Evolutionary conservation across 2,113 vertebrate genomes (phyloP).

Genomic region (Puffinus mauretanicus): DNA sequence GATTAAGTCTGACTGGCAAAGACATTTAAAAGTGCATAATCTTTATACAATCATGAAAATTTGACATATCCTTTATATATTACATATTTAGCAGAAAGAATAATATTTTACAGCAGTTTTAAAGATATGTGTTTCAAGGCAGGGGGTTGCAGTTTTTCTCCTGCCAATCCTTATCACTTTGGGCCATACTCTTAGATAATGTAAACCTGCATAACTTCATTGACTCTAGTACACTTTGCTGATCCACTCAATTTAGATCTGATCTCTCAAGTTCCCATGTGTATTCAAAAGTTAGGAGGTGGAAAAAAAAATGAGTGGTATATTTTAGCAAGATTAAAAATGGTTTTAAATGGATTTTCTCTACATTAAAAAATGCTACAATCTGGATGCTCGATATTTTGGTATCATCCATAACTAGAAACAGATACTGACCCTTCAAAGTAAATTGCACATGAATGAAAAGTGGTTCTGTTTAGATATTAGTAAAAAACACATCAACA

Average conservation of each 20-base stretch:
- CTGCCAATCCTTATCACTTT: background rate
- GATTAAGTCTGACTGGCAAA: constrained; percentile 17
- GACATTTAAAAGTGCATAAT: background rate
- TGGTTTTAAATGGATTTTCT: background rate
- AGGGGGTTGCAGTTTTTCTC: background rate
- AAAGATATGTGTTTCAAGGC: background rate
- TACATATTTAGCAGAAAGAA: constrained; percentile 12
- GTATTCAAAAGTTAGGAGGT: background rate
- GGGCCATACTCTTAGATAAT: background rate
- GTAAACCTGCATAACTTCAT: background rate
- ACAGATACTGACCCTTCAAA: background rate
- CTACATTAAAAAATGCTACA: background rate
- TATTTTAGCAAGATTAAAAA: constrained; percentile 7
- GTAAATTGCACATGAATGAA: background rate
- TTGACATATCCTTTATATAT: background rate
- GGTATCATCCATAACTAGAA: background rate
- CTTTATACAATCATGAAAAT: background rate
- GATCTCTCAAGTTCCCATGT: background rate
- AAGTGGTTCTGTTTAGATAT: background rate
- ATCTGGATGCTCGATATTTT: background rate
- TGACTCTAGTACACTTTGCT: background rate
- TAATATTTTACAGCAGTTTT: background rate
- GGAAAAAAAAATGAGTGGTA: background rate
- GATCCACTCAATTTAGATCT: constrained; percentile 27
- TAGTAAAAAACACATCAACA: background rate